phyloP scores from a whole-genome alignment of 1,140 invertebrate species.

The Scaptomyza montana region DNA sequence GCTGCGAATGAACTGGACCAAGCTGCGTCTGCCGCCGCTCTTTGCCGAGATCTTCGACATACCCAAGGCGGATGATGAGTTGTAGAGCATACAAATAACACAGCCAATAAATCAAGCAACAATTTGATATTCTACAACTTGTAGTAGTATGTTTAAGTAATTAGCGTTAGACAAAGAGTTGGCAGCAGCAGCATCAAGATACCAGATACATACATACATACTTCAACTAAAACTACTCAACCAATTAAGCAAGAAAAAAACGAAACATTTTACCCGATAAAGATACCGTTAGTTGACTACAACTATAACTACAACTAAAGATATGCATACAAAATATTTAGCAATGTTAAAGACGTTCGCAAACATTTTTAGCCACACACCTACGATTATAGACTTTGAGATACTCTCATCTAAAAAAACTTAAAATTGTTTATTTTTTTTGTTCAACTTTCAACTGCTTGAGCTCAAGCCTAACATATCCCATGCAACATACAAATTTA shows the following conservation, averaged over 20 bases:
- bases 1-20: conserved; percentile 95
- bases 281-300: conserved; percentile 24
- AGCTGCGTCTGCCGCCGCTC: conserved; percentile 93
- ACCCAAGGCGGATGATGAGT: conserved; percentile 92
- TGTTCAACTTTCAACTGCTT: conserved; percentile 15
- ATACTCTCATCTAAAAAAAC: conserved; percentile 20
- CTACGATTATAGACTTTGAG: conserved; percentile 30
- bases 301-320: conserved; percentile 25
- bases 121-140: conserved; percentile 40
- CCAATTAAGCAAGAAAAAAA: neutral
- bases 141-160: conserved; percentile 54
- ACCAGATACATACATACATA: conserved; percentile 36
- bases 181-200: conserved; percentile 18
- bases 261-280: conserved; percentile 10
- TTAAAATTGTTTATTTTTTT: neutral
- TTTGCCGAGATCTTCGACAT: conserved; percentile 99
- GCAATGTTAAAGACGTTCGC: conserved; percentile 60
- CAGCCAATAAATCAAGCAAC: conserved; percentile 5
- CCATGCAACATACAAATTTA: conserved; percentile 73
- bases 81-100: conserved; percentile 43
- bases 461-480: conserved; percentile 71
- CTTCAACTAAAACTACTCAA: conserved; percentile 51
- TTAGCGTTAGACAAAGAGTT: conserved; percentile 52
- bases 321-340: conserved; percentile 51
- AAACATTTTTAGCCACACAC: conserved; percentile 31